Evolutionary conservation across 2,797 vertebrate species (phyloP), one percentile per base, ranked within the genome.

Genomic region (Eutrigla gurnardus): DNA sequence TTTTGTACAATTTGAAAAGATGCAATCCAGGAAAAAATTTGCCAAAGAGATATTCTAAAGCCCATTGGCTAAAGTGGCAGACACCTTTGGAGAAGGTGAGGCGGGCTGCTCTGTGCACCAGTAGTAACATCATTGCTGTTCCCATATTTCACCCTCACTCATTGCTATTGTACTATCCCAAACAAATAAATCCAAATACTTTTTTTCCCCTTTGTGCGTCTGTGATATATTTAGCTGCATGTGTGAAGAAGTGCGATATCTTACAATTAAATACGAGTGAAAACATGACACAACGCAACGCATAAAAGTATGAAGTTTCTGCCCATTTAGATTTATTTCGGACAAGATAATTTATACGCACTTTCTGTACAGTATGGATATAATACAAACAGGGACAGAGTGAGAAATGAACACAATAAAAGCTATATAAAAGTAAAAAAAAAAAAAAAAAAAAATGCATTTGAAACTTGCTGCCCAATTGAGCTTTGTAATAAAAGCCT

Each of bases 41-140:
- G 96, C 96, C 96, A 97, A 96, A 97, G 95, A 96, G 92, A 94
- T 82, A 90, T 55, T 73, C 62, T 55, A 84, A 88, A 82, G 85
- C 78, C 78, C 50, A 81, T 89, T 88, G 86, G 90, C 80, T 86
- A 66, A 73, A 83, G 73, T 70, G 82, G 77, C 80, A 87, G 87
- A 89, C 52, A 65, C 65, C 58, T 80, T 82, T 77, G 54, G 89
- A 89, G 89, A 86, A 86, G 83, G 77, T 86, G 87, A 90, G 88
- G 84, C 17, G 88, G 78, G 87, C 79, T 84, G 83, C 78, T 92
- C 79, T 73, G 70, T 91, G 89, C 91, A 91, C 83, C 83, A 74
- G 88, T 91, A 92, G 92, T 93, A 89, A 92, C 79, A 88, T 81
- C 77, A 89, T 88, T 76, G 84, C 87, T 86, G 82, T 87, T 86